Evolutionary conservation across 2,888 invertebrate species (phyloP), one percentile per base, ranked within the genome.

Genomic region (Chymomyza procnemis): DNA sequence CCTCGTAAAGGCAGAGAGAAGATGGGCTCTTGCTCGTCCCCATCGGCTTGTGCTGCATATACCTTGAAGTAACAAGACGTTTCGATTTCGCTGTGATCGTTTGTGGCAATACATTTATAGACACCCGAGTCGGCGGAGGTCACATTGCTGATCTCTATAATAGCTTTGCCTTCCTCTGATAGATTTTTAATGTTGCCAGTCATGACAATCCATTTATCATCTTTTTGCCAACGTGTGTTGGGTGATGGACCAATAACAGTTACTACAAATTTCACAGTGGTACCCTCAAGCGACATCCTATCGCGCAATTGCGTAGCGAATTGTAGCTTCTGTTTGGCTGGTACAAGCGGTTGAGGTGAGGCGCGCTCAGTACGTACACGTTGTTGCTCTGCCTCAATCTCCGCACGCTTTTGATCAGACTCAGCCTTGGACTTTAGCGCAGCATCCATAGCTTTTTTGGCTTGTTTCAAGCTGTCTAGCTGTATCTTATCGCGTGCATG

Each of bases 291-390:
- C 2, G 95, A 95, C 58, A 95, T 95, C 78, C 95, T 93, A 84
- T 97, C 96, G 1, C 95, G 94, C 65, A 97, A 90, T 76, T 94
- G 93, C 1, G 95, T 95, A 48, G 95, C 95, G 86, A 97, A 96
- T 70, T 87, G 84, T 0, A 91, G 65, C 71, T 91, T 91, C 69
- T 91, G 90, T 71, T 90, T 91, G 19, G 90, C 85, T 0, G 90
- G 78, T 16, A 90, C 88, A 52, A 89, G 61, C 1, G 89, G 88
- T 64, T 89, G 88, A 1, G 88, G 88, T 3, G 89, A 85, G 2
- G 83, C 78, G 22, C 88, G 80, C 0, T 75, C 73, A 9, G 76
- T 78, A 22, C 81, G 79, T 0, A 75, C 63, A 0, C 77, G 78
- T 21, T 67, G 66, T 16, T 82, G 79, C 2, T 83, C 85, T 1